phyloP scores from a whole-genome alignment of 2,113 vertebrate species.

The Ictidomys tridecemlineatus region DNA sequence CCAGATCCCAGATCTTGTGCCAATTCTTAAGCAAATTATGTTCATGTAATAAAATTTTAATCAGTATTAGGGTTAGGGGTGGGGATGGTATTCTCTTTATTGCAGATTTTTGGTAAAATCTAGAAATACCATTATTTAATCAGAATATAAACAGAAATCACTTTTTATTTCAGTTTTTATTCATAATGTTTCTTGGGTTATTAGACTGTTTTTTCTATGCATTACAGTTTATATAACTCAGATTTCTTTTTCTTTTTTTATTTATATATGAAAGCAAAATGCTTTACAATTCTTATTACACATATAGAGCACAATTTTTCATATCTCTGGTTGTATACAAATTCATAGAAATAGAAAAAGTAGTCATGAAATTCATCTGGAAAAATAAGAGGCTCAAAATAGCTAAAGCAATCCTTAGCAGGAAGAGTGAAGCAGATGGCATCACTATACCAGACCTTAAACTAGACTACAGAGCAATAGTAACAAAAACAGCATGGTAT shows the following conservation, averaged over 20 bases:
- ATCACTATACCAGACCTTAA: too few relatives aligned
- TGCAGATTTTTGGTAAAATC: constrained; percentile 29
- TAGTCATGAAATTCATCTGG: too few relatives aligned
- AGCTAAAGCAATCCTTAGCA: too few relatives aligned
- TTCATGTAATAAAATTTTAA: constrained; percentile 47
- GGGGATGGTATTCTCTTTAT: background rate
- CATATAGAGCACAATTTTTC: too few relatives aligned
- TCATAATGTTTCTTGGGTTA: background rate
- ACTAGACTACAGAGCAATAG: too few relatives aligned
- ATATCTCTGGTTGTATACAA: too few relatives aligned
- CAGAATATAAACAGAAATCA: constrained; percentile 27
- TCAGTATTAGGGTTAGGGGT: background rate
- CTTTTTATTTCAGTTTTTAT: constrained; percentile 48
- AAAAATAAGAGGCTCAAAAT: too few relatives aligned
- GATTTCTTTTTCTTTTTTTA: background rate
- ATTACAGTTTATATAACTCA: background rate
- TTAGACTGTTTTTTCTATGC: background rate
- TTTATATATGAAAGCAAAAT: too few relatives aligned
- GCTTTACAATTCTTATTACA: too few relatives aligned
- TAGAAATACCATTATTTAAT: constrained; percentile 19
- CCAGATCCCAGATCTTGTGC: background rate
- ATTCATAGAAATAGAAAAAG: too few relatives aligned
- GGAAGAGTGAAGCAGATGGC: too few relatives aligned
- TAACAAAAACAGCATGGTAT: too few relatives aligned
- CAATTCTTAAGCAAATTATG: constrained; percentile 27